Percentiles rank a stretch among this genome's conserved stretches.
These are phyloP conservation scores for Entelurus aequoreus DNA, from an alignment of 2,113 vertebrate species.

Conservation along the genomic window DNA sequence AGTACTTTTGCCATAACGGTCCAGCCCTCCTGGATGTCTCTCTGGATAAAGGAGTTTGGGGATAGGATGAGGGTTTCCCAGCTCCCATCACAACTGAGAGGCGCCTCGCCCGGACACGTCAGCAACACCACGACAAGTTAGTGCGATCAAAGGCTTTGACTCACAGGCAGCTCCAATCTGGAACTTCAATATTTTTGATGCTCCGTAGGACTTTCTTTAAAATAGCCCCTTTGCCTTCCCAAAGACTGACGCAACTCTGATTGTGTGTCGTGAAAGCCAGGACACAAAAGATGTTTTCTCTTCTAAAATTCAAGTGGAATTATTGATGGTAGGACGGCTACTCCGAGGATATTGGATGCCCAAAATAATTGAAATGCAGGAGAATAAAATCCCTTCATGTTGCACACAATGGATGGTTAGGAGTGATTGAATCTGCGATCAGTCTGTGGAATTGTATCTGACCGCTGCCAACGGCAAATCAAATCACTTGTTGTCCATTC, in stretches of 20 bases:
- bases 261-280: no score
- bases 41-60: conserved; percentile 48
- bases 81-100: conserved; percentile 26
- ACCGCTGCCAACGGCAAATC: conserved; percentile 52
- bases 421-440: conserved; percentile 43
- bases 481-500: conserved; percentile 52
- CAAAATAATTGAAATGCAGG: background rate
- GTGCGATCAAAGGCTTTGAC: conserved; percentile 10
- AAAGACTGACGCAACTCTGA: no score
- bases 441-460: conserved; percentile 45
- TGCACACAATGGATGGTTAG: conserved; percentile 10
- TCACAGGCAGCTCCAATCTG: conserved; percentile 2
- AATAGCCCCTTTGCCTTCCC: no score
- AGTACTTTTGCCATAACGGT: no score
- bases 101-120: conserved; percentile 29
- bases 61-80: conserved; percentile 20
- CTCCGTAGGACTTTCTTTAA: no score
- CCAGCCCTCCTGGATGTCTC: no score
- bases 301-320: background rate
- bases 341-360: background rate
- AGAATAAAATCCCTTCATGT: background rate
- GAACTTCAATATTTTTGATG: background rate
- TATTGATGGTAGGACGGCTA: background rate
- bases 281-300: background rate
- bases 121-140: conserved; percentile 16